A percentile compares a stretch with the other conserved stretches of the same genome.
Conservation (phyloP, 2,797 vertebrate genomes). For the Eulemur mongoz region DNA sequence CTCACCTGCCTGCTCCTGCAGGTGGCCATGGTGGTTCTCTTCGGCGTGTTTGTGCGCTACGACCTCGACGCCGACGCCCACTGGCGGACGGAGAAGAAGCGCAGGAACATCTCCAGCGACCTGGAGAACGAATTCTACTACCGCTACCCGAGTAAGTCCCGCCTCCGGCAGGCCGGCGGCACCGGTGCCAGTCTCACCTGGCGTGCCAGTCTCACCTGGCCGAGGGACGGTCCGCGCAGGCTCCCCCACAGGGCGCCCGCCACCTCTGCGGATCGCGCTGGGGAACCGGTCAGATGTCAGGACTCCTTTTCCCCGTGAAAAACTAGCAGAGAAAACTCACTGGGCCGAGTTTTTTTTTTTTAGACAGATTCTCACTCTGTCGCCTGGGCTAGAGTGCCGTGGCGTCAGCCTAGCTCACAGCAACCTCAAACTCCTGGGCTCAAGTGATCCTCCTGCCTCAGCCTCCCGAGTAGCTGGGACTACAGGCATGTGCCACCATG, state of each 20-base stretch:
- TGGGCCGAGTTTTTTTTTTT: neutral
- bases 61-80: constrained; percentile 86
- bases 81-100: constrained; percentile 83
- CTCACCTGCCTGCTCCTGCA: constrained; percentile 92
- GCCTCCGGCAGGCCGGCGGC: neutral
- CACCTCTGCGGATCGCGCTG: too few relatives aligned
- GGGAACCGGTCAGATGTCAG: neutral
- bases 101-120: constrained; percentile 88
- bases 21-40: constrained; percentile 92
- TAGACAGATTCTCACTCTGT: too few relatives aligned
- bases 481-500: too few relatives aligned
- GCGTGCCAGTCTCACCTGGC: too few relatives aligned
- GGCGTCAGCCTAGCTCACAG: too few relatives aligned
- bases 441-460: too few relatives aligned
- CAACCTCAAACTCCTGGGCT: too few relatives aligned
- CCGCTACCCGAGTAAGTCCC: constrained; percentile 96
- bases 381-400: too few relatives aligned
- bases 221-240: neutral
- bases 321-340: neutral
- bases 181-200: too few relatives aligned
- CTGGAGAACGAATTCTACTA: constrained; percentile 97
- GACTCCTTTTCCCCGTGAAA: neutral
- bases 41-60: constrained; percentile 94
- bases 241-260: neutral
- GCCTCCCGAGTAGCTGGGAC: too few relatives aligned